These are phyloP conservation scores for Clinocottus analis DNA, from an alignment of 2,113 vertebrate genomes.

Conservation along the genomic window DNA sequence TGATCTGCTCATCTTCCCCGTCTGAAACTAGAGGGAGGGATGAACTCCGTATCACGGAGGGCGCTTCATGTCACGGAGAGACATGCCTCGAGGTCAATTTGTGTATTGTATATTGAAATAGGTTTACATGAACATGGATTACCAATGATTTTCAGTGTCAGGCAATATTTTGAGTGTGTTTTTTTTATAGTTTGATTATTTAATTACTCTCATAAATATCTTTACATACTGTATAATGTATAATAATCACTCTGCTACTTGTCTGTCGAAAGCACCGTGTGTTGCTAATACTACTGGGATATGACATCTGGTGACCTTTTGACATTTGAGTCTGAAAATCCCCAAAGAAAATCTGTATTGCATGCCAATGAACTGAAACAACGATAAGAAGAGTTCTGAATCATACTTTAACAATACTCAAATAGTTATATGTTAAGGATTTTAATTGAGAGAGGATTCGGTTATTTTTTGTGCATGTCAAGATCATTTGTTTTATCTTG, in stretches of 20 bases:
- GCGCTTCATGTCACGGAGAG: conserved; percentile 3
- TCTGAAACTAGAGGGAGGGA: conserved; percentile 37
- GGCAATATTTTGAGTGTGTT: neutral
- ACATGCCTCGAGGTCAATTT: no score
- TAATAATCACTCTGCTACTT: neutral
- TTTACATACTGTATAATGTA: neutral
- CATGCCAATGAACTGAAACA: neutral
- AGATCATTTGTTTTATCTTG: neutral
- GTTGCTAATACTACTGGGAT: neutral
- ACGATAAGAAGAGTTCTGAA: neutral
- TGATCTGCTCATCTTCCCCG: conserved; percentile 59
- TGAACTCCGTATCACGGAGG: conserved; percentile 3
- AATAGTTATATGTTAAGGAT: neutral
- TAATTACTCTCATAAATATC: neutral
- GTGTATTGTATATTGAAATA: neutral
- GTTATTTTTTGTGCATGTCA: neutral
- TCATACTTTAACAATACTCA: neutral
- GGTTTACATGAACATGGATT: neutral
- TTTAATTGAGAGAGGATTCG: neutral
- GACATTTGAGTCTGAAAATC: conserved; percentile 2
- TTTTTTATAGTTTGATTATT: neutral
- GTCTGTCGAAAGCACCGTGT: neutral
- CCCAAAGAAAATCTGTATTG: neutral
- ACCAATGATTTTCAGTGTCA: neutral
- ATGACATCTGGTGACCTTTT: conserved; percentile 14